Percentiles rank a stretch among this genome's conserved stretches.
Conservation (phyloP, 2,113 vertebrate species). For the Leucoraja erinaceus region DNA sequence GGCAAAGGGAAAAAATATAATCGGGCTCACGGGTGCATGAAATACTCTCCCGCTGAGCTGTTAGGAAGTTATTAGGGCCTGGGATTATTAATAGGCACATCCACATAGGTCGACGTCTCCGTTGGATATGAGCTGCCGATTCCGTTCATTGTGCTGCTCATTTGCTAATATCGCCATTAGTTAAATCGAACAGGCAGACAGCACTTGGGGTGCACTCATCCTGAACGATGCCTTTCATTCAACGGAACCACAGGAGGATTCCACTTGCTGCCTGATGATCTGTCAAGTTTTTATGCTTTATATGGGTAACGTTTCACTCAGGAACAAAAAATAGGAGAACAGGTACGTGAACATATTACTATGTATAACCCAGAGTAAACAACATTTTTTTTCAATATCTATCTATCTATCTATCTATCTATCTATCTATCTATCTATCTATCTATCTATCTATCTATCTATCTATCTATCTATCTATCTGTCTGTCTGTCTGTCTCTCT, state of each 20-base stretch:
- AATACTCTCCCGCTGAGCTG: neutral
- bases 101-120: neutral
- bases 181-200: slow-evolving; percentile 17
- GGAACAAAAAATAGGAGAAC: too few relatives aligned
- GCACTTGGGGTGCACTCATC: too few relatives aligned
- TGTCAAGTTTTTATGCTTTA: neutral
- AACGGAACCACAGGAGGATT: neutral
- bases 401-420: too few relatives aligned
- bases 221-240: neutral
- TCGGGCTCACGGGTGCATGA: neutral
- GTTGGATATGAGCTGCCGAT: neutral
- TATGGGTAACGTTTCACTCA: too few relatives aligned
- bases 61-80: neutral
- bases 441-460: too few relatives aligned
- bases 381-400: too few relatives aligned
- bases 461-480: too few relatives aligned
- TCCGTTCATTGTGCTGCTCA: neutral
- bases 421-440: too few relatives aligned
- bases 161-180: neutral
- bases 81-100: neutral
- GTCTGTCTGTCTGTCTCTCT: too few relatives aligned
- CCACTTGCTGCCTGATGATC: neutral
- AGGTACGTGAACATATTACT: too few relatives aligned
- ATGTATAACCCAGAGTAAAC: too few relatives aligned
- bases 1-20: neutral